Base-by-base conservation (phyloP, 2,888 invertebrate species). In the Epinotia bilunana region DNA sequence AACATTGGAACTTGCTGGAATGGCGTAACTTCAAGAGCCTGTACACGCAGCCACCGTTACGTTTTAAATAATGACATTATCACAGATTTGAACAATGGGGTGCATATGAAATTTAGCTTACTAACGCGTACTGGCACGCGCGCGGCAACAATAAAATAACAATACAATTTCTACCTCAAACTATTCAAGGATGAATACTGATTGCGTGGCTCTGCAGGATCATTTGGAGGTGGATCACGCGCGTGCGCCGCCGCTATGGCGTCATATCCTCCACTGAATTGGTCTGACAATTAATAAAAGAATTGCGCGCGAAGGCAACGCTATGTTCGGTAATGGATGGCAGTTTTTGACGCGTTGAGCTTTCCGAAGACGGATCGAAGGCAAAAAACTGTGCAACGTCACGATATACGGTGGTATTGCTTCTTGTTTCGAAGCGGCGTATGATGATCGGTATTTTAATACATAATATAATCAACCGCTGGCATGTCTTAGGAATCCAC, bases 241-340 rank as follows among this genome's bases (percentile, higher is more conserved):
- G 84, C 90, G 80, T 80, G 79, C 87, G 86, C 85, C 85, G 87
- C 85, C 88, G 84, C 83, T 87, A 88, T 91, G 92, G 89, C 93
- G 92, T 94, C 93, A 94, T 91, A 93, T 94, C 93, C 93, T 93
- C 88, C 78, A 84, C 89, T 84, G 87, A 90, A 92, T 92, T 93
- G 92, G 92, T 83, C 86, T 86, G 83, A 86, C 88, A 91, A 93
- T 93, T 93, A 93, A 93, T 93, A 93, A 93, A 93, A 93, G 89
- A 88, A 89, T 87, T 88, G 92, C 88, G 92, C 88, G 84, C 84
- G 86, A 88, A 87, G 83, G 84, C 85, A 86, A 84, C 81, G 77
- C 92, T 92, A 90, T 92, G 90, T 92, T 91, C 90, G 92, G 92
- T 86, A 85, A 85, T 86, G 85, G 85, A 80, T 84, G 83, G 82